These are phyloP conservation scores for Hormiphora californensis DNA, from an alignment of 37 sponge, comb jelly and placozoan genomes.

Conservation along the genomic window DNA sequence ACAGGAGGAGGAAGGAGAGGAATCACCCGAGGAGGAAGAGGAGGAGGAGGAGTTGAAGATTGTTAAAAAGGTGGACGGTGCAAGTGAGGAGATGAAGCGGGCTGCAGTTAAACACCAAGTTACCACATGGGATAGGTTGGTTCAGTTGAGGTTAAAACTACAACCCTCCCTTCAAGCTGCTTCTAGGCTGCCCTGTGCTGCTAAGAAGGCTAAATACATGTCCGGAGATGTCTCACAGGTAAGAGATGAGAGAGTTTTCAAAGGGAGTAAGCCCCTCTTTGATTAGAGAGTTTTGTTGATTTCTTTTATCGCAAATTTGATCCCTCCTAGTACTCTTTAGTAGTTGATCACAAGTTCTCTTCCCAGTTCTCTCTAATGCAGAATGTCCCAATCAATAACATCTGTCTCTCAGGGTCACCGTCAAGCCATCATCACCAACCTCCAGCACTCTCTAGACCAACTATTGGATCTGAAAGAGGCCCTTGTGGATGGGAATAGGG, in stretches of 20 bases:
- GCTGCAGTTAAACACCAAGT: neutral
- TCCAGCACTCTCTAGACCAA: neutral
- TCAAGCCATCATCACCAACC: slow-evolving; percentile 3
- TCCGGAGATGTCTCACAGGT: slow-evolving; percentile 23
- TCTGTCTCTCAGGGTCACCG: slow-evolving; percentile 23
- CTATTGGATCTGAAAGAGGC: neutral
- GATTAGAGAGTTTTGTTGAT: too few species aligned
- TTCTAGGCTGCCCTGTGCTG: neutral
- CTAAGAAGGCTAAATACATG: neutral
- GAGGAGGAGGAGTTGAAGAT: neutral
- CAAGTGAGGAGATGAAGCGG: neutral
- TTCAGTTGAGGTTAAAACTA: slow-evolving; percentile 6
- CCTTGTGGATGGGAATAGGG: neutral
- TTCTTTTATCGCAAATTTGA: too few species aligned
- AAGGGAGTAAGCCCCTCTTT: too few species aligned
- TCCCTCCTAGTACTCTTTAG: too few species aligned
- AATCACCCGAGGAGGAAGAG: neutral
- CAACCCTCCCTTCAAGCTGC: neutral
- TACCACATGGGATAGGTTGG: neutral
- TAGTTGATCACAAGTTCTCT: too few species aligned
- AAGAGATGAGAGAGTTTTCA: too few species aligned
- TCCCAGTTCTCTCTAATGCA: too few species aligned
- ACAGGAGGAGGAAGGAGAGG: neutral
- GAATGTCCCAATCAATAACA: too few species aligned
- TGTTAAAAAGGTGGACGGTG: neutral